Conservation (phyloP, 1,140 invertebrate species). For the Habropoda laboriosa region DNA sequence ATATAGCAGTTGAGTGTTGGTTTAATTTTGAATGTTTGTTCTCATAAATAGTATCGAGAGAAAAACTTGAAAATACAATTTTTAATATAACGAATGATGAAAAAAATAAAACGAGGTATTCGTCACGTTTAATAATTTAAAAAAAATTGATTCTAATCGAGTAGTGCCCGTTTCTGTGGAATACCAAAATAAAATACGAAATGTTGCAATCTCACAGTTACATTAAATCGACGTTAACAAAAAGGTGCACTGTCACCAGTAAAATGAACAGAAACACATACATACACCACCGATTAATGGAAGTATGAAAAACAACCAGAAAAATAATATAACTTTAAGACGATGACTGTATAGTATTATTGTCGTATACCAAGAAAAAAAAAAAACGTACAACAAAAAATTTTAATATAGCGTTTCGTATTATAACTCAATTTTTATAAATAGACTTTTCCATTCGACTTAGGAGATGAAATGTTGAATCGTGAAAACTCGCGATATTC, state of each 20-base stretch:
- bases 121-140: no score
- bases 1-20: not conserved
- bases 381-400: slow-evolving; percentile 21
- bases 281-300: not conserved
- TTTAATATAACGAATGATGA: not conserved
- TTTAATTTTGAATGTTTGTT: slow-evolving; percentile 4
- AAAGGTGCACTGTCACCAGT: slow-evolving; percentile 15
- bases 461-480: not conserved
- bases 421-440: slow-evolving; percentile 38
- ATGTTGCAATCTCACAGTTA: not conserved
- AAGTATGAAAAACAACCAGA: slow-evolving; percentile 31
- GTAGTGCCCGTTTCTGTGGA: slow-evolving; percentile 14
- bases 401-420: slow-evolving; percentile 26
- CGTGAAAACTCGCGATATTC: not conserved
- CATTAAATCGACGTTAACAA: not conserved
- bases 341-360: slow-evolving; percentile 36
- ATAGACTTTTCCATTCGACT: slow-evolving; percentile 25
- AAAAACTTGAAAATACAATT: not conserved
- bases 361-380: slow-evolving; percentile 30
- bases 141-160: not conserved
- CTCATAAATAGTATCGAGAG: not conserved
- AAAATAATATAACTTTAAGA: slow-evolving; percentile 35
- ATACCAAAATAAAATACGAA: not conserved
- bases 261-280: not conserved
- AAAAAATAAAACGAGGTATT: not conserved